A percentile compares a stretch with the other conserved stretches of the same genome.
Evolutionary conservation across 1,140 invertebrate species (phyloP).

Genomic region (Drosophila lacertosa): DNA sequence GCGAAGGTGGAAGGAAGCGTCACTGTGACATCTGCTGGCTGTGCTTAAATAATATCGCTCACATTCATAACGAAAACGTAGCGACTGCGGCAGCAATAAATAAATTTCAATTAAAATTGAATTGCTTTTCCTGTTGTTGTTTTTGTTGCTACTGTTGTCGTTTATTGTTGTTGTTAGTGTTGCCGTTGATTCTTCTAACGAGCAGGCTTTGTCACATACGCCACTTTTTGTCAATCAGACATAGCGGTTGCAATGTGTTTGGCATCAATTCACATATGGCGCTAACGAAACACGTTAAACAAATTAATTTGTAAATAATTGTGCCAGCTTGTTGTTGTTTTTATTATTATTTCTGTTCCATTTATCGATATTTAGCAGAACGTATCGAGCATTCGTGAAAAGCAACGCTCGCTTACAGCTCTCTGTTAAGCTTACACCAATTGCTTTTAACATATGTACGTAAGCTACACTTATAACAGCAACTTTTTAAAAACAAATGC

Average conservation of each 20-base stretch:
- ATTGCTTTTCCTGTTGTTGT: too few relatives aligned
- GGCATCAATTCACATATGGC: constrained; percentile 37
- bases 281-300: constrained; percentile 43
- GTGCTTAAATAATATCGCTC: constrained; percentile 12
- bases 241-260: constrained; percentile 17
- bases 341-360: constrained; percentile 12
- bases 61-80: constrained; percentile 27
- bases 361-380: constrained; percentile 20
- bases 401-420: neutral
- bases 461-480: neutral
- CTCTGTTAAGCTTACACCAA: constrained; percentile 3
- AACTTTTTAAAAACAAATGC: neutral
- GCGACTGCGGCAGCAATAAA: constrained; percentile 49
- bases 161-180: constrained; percentile 18
- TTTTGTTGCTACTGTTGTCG: constrained; percentile 31
- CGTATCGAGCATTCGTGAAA: constrained; percentile 4
- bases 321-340: constrained; percentile 29
- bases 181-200: constrained; percentile 4
- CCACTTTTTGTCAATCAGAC: constrained; percentile 36
- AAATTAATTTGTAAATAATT: constrained; percentile 51
- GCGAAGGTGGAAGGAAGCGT: constrained; percentile 1
- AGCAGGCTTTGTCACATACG: constrained; percentile 2
- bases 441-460: neutral
- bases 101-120: constrained; percentile 78
- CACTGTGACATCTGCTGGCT: constrained; percentile 29